Evolutionary conservation across 2,888 invertebrate genomes (phyloP).

Genomic region (Pyrochroa serraticornis): DNA sequence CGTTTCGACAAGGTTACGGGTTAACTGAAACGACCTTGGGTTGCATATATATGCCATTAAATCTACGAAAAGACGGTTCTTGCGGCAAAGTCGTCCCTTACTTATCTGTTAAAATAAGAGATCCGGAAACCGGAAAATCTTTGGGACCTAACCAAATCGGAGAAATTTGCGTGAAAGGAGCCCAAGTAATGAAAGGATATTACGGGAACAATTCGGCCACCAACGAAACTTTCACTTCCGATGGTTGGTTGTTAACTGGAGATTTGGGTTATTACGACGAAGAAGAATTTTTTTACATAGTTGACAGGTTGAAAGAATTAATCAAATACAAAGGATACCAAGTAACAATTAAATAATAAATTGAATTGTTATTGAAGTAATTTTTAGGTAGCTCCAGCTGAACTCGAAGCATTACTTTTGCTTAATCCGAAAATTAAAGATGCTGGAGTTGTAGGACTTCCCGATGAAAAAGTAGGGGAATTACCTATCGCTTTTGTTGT

Average conservation of each 20-base stretch:
- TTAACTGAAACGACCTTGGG: conserved; percentile 75
- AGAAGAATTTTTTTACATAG: conserved; percentile 77
- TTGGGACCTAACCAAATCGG: conserved; percentile 71
- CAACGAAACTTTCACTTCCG: conserved; percentile 65
- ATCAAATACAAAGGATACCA: conserved; percentile 88
- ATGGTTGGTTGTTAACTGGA: conserved; percentile 79
- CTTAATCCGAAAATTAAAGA: conserved; percentile 75
- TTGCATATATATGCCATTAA: conserved; percentile 53
- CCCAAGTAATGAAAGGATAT: conserved; percentile 66
- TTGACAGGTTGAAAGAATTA: conserved; percentile 85
- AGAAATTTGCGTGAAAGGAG: conserved; percentile 81
- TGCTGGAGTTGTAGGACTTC: conserved; percentile 80
- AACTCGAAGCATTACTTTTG: conserved; percentile 79
- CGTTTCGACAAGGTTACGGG: conserved; percentile 75
- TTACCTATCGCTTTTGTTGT: conserved; percentile 80
- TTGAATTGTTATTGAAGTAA: background rate
- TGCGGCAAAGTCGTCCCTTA: conserved; percentile 69
- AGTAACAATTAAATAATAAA: conserved; percentile 55
- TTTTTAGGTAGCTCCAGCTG: conserved; percentile 76
- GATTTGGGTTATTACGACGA: conserved; percentile 82
- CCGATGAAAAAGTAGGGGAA: conserved; percentile 76
- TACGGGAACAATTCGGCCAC: conserved; percentile 71
- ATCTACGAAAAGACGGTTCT: conserved; percentile 62
- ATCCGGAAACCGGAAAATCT: conserved; percentile 65
- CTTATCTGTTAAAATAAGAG: conserved; percentile 62